Evolutionary conservation across 2,888 invertebrate genomes (phyloP).

Genomic region (Capitulum mitella): DNA sequence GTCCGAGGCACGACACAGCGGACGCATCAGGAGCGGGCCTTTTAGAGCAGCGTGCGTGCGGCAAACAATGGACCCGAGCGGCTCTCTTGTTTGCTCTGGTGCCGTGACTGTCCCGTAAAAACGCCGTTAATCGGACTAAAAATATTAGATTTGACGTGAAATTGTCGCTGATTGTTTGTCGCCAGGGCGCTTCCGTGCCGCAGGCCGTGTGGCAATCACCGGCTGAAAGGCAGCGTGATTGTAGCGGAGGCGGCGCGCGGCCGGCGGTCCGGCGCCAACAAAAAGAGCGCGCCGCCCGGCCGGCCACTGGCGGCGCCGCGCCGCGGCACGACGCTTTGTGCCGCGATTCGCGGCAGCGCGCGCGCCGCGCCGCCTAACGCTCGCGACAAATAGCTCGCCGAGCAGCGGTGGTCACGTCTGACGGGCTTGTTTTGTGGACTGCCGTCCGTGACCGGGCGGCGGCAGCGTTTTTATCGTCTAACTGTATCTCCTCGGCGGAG

Average conservation of each 20-base stretch:
- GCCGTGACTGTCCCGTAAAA: not conserved
- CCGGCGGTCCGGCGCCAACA: not conserved
- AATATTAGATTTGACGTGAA: conserved; percentile 22
- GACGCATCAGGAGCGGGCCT: not conserved
- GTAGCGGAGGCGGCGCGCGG: not conserved
- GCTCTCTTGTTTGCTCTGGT: not conserved
- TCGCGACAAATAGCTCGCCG: conserved; percentile 1
- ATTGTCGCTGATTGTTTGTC: conserved; percentile 6
- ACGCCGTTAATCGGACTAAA: conserved; percentile 18
- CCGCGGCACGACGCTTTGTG: not conserved
- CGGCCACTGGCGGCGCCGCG: not conserved
- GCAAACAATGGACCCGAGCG: not conserved
- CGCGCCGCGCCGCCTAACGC: not conserved
- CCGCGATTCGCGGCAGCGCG: not conserved
- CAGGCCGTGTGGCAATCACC: not conserved
- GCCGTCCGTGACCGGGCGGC: not conserved
- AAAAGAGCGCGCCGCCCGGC: not conserved
- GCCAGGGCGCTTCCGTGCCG: not conserved
- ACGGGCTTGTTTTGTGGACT: not conserved
- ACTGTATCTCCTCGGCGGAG: not conserved
- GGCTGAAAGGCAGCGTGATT: conserved; percentile 9
- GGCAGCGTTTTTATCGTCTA: not conserved
- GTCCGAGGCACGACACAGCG: not conserved
- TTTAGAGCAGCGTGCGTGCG: not conserved
- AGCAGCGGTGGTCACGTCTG: not conserved